Evolutionary conservation across 2,113 vertebrate species (phyloP).

Genomic region (Atherinomorus stipes): DNA sequence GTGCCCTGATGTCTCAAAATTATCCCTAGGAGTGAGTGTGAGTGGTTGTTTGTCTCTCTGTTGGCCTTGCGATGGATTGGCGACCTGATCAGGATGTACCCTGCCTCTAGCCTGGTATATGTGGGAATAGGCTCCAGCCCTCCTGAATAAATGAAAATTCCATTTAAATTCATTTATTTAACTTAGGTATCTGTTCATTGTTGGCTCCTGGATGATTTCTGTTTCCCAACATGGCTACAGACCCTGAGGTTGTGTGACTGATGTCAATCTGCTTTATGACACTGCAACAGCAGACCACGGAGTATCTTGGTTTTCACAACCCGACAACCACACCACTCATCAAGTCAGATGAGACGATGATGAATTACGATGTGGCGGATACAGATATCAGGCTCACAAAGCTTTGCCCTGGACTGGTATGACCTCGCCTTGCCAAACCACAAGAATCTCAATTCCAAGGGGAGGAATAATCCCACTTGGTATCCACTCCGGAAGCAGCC

Average conservation of each 20-base stretch:
- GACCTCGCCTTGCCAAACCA: conserved; percentile 46
- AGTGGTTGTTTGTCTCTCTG: too few species aligned
- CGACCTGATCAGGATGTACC: too few species aligned
- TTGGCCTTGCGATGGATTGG: too few species aligned
- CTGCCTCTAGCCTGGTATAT: too few species aligned
- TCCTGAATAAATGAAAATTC: too few species aligned
- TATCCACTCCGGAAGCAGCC: conserved; percentile 46
- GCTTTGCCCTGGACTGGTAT: conserved; percentile 49
- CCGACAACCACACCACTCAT: conserved; percentile 29
- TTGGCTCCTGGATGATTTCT: background rate
- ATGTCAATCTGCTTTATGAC: conserved; percentile 1
- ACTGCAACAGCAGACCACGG: conserved; percentile 27
- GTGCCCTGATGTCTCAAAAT: too few species aligned
- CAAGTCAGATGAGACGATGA: conserved; percentile 51
- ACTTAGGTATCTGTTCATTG: background rate
- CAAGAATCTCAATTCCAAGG: conserved; percentile 59
- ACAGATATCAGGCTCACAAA: conserved; percentile 26
- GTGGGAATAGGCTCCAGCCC: too few species aligned
- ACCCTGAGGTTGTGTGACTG: conserved; percentile 2
- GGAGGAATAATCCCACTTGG: conserved; percentile 40
- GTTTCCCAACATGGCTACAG: background rate
- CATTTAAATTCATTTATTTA: background rate
- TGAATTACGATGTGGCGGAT: conserved; percentile 44
- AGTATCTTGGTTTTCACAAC: conserved; percentile 47
- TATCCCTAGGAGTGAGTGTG: too few species aligned